phyloP scores from a whole-genome alignment of 1,140 invertebrate genomes.

The Aphelinus certus region DNA sequence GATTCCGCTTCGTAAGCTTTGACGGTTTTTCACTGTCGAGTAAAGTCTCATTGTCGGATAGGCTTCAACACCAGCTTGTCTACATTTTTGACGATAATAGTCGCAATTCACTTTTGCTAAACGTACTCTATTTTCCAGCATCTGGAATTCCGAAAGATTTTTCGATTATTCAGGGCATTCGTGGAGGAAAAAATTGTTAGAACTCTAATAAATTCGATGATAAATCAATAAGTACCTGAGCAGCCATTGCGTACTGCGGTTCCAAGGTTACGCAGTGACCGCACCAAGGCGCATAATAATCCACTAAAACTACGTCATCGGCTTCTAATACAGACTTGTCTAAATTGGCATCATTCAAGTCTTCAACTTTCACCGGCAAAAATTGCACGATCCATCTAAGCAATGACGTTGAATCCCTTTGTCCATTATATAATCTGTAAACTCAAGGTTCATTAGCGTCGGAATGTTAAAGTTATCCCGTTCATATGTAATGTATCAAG shows the following conservation, averaged over 20 bases:
- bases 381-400: constrained; percentile 71
- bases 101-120: constrained; percentile 72
- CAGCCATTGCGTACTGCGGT: constrained; percentile 74
- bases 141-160: constrained; percentile 53
- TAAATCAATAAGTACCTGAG: constrained; percentile 63
- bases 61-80: constrained; percentile 61
- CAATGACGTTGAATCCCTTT: constrained; percentile 70
- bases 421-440: constrained; percentile 69
- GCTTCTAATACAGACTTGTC: constrained; percentile 60
- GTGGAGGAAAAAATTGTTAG: constrained; percentile 27
- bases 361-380: constrained; percentile 66
- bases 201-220: too few species aligned
- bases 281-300: constrained; percentile 83
- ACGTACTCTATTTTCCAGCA: constrained; percentile 65
- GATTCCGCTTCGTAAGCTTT: constrained; percentile 38
- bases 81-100: constrained; percentile 60
- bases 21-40: constrained; percentile 29
- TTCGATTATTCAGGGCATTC: not conserved
- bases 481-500: too few species aligned
- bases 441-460: constrained; percentile 10
- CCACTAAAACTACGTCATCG: constrained; percentile 71
- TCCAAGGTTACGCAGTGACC: constrained; percentile 76
- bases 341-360: constrained; percentile 58
- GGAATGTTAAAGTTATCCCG: too few species aligned
- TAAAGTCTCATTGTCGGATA: constrained; percentile 68